Percentiles rank a stretch among this genome's conserved stretches.
phyloP scores from a whole-genome alignment of 1,140 invertebrate species.

The Capitella teleta region DNA sequence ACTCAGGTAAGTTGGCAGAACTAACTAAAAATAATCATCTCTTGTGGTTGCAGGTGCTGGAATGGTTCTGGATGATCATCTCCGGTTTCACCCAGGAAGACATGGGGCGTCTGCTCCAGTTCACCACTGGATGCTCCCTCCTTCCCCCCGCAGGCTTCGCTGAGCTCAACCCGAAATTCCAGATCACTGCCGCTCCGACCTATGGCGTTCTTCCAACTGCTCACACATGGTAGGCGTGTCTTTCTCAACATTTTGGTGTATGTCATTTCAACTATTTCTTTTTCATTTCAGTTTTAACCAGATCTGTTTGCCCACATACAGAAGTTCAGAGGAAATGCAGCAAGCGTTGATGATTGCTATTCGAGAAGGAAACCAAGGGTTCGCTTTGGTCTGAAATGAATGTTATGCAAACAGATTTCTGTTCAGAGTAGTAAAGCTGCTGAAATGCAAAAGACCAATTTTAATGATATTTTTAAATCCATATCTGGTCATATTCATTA shows the following conservation, averaged over 20 bases:
- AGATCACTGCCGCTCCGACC: slow-evolving; percentile 76
- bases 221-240: slow-evolving; percentile 66
- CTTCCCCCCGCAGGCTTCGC: slow-evolving; percentile 78
- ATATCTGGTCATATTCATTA: too few relatives aligned
- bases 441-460: too few relatives aligned
- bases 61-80: slow-evolving; percentile 90
- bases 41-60: slow-evolving; percentile 50
- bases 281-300: slow-evolving; percentile 75
- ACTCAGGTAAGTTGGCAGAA: slow-evolving; percentile 45
- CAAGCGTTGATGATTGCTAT: slow-evolving; percentile 78
- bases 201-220: slow-evolving; percentile 83
- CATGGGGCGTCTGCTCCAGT: slow-evolving; percentile 83
- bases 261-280: slow-evolving; percentile 2
- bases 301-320: slow-evolving; percentile 86
- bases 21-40: neutral
- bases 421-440: too few relatives aligned
- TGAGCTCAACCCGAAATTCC: slow-evolving; percentile 79
- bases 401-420: too few relatives aligned
- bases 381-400: slow-evolving; percentile 68
- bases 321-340: slow-evolving; percentile 85
- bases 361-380: slow-evolving; percentile 89
- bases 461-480: too few relatives aligned
- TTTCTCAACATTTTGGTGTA: neutral
- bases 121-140: slow-evolving; percentile 81
- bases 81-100: slow-evolving; percentile 84